phyloP scores from a whole-genome alignment of 1,140 invertebrate genomes.

The Drosophila hydei region DNA sequence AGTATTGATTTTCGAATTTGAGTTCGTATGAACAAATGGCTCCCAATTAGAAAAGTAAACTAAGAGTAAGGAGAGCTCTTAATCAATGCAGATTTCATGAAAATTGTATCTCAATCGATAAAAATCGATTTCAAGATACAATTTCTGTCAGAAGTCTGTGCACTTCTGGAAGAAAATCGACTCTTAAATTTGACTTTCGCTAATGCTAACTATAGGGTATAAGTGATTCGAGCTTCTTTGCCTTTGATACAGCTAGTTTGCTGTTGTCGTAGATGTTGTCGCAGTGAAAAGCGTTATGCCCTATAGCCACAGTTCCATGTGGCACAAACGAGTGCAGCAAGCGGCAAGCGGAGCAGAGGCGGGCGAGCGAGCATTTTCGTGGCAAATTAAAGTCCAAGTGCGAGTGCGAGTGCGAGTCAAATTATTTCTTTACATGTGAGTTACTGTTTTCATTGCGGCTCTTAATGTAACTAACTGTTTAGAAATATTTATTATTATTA shows the following conservation, averaged over 20 bases:
- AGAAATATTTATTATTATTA: constrained; percentile 74
- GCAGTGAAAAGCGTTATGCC: constrained; percentile 43
- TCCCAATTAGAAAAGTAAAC: no score
- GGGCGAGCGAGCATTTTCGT: constrained; percentile 45
- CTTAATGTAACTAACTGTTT: constrained; percentile 82
- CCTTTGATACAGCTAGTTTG: background rate
- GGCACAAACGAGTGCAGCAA: constrained; percentile 46
- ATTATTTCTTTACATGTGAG: constrained; percentile 82
- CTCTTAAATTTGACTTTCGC: no score
- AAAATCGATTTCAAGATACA: no score
- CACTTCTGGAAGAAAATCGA: no score
- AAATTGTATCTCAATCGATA: no score
- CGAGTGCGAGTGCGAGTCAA: constrained; percentile 80
- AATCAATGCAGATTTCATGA: no score
- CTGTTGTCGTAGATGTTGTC: constrained; percentile 4
- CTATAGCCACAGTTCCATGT: constrained; percentile 47
- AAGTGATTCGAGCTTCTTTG: background rate
- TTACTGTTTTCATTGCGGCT: constrained; percentile 81
- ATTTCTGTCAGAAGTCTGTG: no score
- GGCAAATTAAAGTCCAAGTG: constrained; percentile 82
- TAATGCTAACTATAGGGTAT: background rate
- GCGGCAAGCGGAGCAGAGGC: constrained; percentile 18
- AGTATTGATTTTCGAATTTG: no score
- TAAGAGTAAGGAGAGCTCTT: no score
- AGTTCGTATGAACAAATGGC: no score